phyloP scores from a whole-genome alignment of 2,888 invertebrate genomes.

The Philhelius pedissequus region DNA sequence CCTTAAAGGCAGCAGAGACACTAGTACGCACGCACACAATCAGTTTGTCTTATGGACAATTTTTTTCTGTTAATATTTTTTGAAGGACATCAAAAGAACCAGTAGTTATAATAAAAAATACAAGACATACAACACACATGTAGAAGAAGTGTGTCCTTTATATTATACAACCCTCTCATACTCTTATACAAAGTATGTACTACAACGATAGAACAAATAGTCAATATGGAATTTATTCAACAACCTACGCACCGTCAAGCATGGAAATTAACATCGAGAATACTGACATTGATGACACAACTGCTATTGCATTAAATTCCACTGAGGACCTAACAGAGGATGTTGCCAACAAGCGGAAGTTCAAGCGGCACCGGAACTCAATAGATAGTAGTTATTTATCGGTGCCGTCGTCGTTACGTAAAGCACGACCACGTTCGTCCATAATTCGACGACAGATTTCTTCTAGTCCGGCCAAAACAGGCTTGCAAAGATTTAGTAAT shows the following conservation, averaged over 20 bases:
- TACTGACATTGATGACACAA: constrained; percentile 69
- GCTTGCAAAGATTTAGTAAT: constrained; percentile 70
- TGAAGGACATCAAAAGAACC: constrained; percentile 33
- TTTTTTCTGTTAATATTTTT: not conserved
- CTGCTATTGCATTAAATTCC: constrained; percentile 75
- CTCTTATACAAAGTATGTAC: constrained; percentile 31
- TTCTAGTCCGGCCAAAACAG: constrained; percentile 78
- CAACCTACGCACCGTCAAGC: constrained; percentile 35
- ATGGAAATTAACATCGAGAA: constrained; percentile 70
- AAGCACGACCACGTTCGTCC: constrained; percentile 69
- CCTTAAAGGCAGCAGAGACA: constrained; percentile 36
- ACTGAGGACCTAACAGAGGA: constrained; percentile 74
- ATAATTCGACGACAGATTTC: constrained; percentile 73
- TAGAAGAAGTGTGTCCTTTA: constrained; percentile 2
- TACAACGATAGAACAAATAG: constrained; percentile 23
- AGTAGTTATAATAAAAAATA: not conserved
- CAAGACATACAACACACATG: not conserved
- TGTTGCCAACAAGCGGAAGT: constrained; percentile 53
- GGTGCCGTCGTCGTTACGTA: constrained; percentile 75
- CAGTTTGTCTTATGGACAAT: not conserved
- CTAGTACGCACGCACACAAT: not conserved
- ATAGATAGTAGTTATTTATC: constrained; percentile 75
- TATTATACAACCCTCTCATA: not conserved
- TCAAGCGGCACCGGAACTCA: constrained; percentile 60
- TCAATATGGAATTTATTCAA: constrained; percentile 39